Evolutionary conservation across 2,888 invertebrate species (phyloP).

Genomic region (Archaeoteleia sp.): DNA sequence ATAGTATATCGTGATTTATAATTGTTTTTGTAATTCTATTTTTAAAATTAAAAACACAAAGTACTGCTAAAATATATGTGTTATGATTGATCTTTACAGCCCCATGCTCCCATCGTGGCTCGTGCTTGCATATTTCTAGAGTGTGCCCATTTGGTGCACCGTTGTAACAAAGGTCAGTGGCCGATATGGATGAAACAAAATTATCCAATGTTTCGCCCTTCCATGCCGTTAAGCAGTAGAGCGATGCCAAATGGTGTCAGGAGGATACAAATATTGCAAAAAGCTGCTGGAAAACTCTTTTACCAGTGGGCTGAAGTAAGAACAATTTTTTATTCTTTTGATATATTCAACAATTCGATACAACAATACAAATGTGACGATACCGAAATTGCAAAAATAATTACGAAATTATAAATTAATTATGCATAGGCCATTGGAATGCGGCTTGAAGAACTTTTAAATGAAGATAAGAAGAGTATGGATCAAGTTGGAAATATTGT

Average conservation of each 20-base stretch:
- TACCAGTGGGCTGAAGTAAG: slow-evolving; percentile 95
- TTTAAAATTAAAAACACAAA: no score
- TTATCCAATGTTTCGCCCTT: slow-evolving; percentile 83
- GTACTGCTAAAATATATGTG: no score
- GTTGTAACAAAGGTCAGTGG: slow-evolving; percentile 99
- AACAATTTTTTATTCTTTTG: slow-evolving; percentile 69
- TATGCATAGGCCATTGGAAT: slow-evolving; percentile 83
- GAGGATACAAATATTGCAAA: slow-evolving; percentile 84
- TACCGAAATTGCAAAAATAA: not conserved
- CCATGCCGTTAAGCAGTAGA: slow-evolving; percentile 78
- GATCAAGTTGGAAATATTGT: slow-evolving; percentile 82
- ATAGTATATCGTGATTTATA: not conserved
- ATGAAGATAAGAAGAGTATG: slow-evolving; percentile 85
- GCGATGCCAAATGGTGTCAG: slow-evolving; percentile 78
- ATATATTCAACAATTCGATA: not conserved
- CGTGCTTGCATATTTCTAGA: slow-evolving; percentile 94
- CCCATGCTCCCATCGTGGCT: slow-evolving; percentile 95
- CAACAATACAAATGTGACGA: not conserved
- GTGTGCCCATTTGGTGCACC: slow-evolving; percentile 96
- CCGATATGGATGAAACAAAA: slow-evolving; percentile 97
- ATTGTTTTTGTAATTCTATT: not conserved
- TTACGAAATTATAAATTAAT: not conserved
- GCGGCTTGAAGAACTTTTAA: slow-evolving; percentile 91
- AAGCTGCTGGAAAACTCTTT: slow-evolving; percentile 96
- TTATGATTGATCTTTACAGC: slow-evolving; percentile 75